Conservation (phyloP, 1,140 invertebrate genomes). For the Lepidurus apus region DNA sequence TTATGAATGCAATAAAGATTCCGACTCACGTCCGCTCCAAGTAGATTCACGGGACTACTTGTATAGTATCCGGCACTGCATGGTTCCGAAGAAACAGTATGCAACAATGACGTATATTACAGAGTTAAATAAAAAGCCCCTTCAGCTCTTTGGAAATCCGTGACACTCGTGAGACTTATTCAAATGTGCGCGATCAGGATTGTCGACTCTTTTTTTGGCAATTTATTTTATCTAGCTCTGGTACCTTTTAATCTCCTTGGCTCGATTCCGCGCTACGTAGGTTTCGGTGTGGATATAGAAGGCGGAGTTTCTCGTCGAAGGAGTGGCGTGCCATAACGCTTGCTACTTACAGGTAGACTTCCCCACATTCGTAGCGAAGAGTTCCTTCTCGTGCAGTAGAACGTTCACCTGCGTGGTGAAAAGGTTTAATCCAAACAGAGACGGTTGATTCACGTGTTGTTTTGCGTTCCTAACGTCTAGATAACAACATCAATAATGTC, state of each 20-base stretch:
- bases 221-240: neutral
- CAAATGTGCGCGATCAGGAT: neutral
- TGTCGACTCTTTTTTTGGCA: neutral
- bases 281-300: neutral
- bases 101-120: no score
- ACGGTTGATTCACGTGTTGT: neutral
- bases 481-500: no score
- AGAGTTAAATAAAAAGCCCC: no score
- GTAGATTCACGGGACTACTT: neutral
- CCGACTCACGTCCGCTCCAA: neutral
- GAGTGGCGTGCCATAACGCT: neutral
- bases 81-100: no score
- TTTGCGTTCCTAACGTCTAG: no score
- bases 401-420: slow-evolving; percentile 14
- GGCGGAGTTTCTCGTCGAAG: neutral
- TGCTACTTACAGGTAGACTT: slow-evolving; percentile 9
- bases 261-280: neutral
- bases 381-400: slow-evolving; percentile 13
- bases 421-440: neutral
- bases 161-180: no score
- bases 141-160: no score
- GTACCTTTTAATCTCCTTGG: neutral
- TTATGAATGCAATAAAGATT: neutral
- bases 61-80: no score
- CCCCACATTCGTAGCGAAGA: neutral